Base-by-base conservation (phyloP, 2,888 invertebrate species). In the Hirtodrosophila duncani region DNA sequence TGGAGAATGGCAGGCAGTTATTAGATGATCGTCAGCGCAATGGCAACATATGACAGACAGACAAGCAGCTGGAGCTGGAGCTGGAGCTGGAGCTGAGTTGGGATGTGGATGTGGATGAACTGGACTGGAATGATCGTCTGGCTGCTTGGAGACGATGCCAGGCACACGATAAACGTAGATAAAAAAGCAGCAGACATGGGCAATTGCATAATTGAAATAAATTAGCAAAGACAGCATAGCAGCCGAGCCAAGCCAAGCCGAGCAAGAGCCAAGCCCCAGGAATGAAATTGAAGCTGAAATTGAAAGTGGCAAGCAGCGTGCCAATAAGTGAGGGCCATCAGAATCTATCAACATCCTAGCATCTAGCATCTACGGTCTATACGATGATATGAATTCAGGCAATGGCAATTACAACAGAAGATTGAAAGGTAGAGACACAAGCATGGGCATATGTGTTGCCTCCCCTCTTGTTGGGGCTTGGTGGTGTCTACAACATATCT, bases 151-250 rank as follows among this genome's bases (percentile, higher is more conserved):
- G 52, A 31, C 33, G 57, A 63, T 58, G 59, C 46, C 52, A 59
- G 50, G 34, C 58, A 56, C 53, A 68, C 55, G 63, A 63, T 64
- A 59, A 45, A 29, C 37, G 33, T 36, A 37, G 39, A 26, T 26
- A 34, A 46, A 14, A 24, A 17, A 23, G 17, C 21, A 29, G 9
- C 39, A 29, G 53, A 45, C 56, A 31, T 41, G 36, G 46, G 53
- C 78, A 74, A 74, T 74, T 74, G 72, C 78, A 74, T 77, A 74
- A 74, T 77, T 74, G 69, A 74, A 77, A 74, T 69, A 70, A 74
- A 77, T 74, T 74, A 77, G 62, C 60, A 67, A n/a, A n/a, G 41
- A 16, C 31, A 51, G 34, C 27, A 41, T 10, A n/a, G 9, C 11
- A n/a, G n/a, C 8, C 16, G 9, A 7, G 14, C n/a, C 14, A 21